A percentile compares a stretch with the other conserved stretches of the same genome.
phyloP scores from a whole-genome alignment of 2,888 invertebrate species.

The Idaea dimidiata region DNA sequence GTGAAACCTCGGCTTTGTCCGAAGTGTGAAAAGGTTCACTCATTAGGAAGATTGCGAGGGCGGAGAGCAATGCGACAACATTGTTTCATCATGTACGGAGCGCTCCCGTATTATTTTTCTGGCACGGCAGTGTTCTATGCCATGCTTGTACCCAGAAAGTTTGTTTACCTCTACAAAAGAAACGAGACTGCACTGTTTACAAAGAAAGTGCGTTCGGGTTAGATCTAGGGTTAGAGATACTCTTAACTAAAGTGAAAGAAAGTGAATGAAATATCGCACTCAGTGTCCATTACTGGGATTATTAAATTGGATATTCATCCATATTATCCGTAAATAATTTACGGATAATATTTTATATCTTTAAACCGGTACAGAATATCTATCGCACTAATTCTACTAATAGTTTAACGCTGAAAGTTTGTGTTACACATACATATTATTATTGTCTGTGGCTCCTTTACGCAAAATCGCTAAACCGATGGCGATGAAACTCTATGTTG shows the following conservation, averaged over 20 bases:
- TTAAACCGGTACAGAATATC: no score
- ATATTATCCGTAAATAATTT: not conserved
- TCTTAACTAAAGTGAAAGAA: constrained; percentile 30
- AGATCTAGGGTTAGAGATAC: constrained; percentile 36
- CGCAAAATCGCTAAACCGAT: no score
- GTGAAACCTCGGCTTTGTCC: constrained; percentile 75
- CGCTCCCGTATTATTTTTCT: constrained; percentile 59
- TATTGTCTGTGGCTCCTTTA: no score
- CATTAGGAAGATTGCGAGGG: constrained; percentile 81
- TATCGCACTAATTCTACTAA: no score
- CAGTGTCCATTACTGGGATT: constrained; percentile 59
- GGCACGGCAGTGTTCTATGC: constrained; percentile 55
- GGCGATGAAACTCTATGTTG: no score
- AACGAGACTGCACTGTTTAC: constrained; percentile 48
- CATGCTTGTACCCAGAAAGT: constrained; percentile 61
- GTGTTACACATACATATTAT: no score
- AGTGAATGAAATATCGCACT: constrained; percentile 44
- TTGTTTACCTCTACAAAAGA: constrained; percentile 59
- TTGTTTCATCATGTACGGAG: constrained; percentile 54
- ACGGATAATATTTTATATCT: no score
- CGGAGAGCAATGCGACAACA: constrained; percentile 59
- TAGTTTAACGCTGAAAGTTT: no score
- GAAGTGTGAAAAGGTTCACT: constrained; percentile 78
- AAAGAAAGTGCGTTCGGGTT: constrained; percentile 68
- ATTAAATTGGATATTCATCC: constrained; percentile 17